Conservation (phyloP, 2,888 invertebrate species). For the Diarsia rubi region DNA sequence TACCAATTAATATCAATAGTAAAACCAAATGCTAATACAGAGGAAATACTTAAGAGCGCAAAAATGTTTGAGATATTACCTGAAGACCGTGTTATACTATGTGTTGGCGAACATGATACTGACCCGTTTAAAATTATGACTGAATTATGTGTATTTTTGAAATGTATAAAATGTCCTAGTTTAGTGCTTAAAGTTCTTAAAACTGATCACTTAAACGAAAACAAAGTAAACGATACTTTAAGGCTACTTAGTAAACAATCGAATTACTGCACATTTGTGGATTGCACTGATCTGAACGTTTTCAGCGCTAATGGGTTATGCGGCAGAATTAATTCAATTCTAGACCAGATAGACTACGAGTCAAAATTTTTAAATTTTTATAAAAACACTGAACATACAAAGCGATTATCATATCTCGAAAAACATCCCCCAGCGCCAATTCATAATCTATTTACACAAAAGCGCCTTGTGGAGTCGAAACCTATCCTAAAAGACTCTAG, state of each 20-base stretch:
- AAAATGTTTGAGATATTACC: neutral
- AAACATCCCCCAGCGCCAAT: too few species aligned
- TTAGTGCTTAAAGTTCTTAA: neutral
- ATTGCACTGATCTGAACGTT: neutral
- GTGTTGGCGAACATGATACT: too few species aligned
- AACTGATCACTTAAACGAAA: neutral
- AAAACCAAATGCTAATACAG: neutral
- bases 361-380: too few species aligned
- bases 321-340: neutral
- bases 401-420: too few species aligned
- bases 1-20: slow-evolving; percentile 5
- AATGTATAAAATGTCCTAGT: too few species aligned
- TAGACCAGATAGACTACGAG: neutral
- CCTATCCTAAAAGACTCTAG: too few species aligned
- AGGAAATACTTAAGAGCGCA: neutral
- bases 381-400: too few species aligned
- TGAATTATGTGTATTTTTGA: slow-evolving; percentile 3
- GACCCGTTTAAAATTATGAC: too few species aligned
- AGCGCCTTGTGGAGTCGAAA: too few species aligned
- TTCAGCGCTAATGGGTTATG: neutral
- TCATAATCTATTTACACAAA: too few species aligned
- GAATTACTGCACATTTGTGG: neutral
- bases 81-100: slow-evolving; percentile 4
- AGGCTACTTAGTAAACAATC: neutral
- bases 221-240: neutral